These are phyloP conservation scores for Diplodus sargus DNA, from an alignment of 2,797 vertebrate species.

Conservation along the genomic window DNA sequence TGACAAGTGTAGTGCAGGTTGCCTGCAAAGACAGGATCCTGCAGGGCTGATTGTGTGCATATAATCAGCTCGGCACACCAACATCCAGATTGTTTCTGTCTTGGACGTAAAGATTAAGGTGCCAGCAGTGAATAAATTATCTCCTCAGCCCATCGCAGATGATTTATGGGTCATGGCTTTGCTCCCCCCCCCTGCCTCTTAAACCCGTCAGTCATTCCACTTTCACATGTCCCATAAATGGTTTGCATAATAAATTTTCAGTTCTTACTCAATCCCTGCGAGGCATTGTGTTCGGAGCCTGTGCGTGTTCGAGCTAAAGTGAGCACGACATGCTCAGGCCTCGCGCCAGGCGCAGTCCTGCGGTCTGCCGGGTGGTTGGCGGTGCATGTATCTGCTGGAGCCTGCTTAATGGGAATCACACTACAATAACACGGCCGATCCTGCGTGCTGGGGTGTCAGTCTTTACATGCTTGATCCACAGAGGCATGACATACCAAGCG, in stretches of 20 bases:
- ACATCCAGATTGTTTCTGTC: constrained; percentile 1
- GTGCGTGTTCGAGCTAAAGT: background rate
- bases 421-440: constrained; percentile 46
- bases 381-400: constrained; percentile 42
- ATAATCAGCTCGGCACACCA: background rate
- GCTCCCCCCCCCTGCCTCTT: constrained; percentile 34
- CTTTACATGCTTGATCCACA: constrained; percentile 60
- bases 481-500: constrained; percentile 52
- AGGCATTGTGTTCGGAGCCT: background rate
- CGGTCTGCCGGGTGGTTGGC: background rate
- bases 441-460: constrained; percentile 38
- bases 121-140: background rate
- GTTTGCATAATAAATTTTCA: constrained; percentile 27
- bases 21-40: too few relatives aligned
- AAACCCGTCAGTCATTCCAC: constrained; percentile 43
- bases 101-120: background rate
- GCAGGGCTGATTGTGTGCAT: too few relatives aligned
- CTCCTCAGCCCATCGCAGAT: background rate
- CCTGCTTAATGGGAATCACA: constrained; percentile 58
- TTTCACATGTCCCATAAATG: constrained; percentile 41
- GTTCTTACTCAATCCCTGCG: constrained; percentile 28
- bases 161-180: constrained; percentile 42
- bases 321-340: constrained; percentile 5
- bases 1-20: too few relatives aligned
- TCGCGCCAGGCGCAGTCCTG: constrained; percentile 7